phyloP scores from a whole-genome alignment of 1,140 invertebrate genomes.

The Philopotamus ludificatus region DNA sequence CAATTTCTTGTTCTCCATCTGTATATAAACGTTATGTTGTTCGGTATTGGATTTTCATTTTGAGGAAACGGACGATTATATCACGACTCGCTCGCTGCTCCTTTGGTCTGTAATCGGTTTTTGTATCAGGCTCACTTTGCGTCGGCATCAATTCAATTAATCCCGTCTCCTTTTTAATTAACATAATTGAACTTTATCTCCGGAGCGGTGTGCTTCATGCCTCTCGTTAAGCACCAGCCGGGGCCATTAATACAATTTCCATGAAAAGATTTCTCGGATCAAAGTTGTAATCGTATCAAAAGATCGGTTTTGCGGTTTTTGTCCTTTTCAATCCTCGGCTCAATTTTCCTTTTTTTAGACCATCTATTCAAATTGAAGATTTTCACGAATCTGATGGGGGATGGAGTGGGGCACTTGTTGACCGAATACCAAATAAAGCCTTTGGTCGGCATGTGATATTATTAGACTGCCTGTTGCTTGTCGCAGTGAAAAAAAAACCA shows the following conservation, averaged over 20 bases:
- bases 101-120: slow-evolving; percentile 3
- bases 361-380: too few relatives aligned
- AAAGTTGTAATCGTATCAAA: slow-evolving; percentile 16
- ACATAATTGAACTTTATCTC: slow-evolving; percentile 9
- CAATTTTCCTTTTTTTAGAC: too few relatives aligned
- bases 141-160: slow-evolving; percentile 13
- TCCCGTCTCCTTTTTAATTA: slow-evolving; percentile 14
- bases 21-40: too few relatives aligned
- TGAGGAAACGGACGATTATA: not conserved
- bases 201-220: not conserved
- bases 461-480: not conserved
- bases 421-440: too few relatives aligned
- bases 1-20: too few relatives aligned
- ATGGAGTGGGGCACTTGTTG: too few relatives aligned
- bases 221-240: slow-evolving; percentile 3
- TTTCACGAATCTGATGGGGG: too few relatives aligned
- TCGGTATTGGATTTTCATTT: not conserved
- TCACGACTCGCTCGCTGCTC: not conserved
- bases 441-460: too few relatives aligned
- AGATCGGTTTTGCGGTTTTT: not conserved
- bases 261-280: slow-evolving; percentile 3
- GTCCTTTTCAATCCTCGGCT: too few relatives aligned
- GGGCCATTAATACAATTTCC: slow-evolving; percentile 8
- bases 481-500: not conserved
- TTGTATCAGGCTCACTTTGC: slow-evolving; percentile 13